phyloP scores from a whole-genome alignment of 2,113 vertebrate genomes.

The Eonycteris spelaea region DNA sequence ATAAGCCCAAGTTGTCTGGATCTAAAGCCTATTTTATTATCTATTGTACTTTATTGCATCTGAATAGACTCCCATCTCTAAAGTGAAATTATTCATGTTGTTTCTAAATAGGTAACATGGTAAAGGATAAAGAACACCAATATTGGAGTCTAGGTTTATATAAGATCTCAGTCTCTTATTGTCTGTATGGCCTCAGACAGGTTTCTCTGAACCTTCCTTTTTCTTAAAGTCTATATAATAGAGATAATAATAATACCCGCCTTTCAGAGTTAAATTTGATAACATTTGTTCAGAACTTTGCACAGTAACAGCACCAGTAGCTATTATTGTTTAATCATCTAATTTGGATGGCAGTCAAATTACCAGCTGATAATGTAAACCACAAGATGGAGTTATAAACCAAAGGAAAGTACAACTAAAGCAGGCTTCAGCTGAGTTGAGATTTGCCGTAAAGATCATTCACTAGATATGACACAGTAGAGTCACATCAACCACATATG shows the following conservation, averaged over 20 bases:
- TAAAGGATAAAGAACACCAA: background rate
- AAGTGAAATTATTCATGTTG: background rate
- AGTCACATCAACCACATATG: background rate
- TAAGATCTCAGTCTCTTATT: background rate
- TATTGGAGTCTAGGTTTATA: background rate
- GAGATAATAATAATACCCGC: background rate
- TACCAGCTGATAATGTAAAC: background rate
- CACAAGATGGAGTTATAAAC: background rate
- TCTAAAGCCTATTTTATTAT: background rate
- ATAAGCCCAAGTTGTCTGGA: background rate
- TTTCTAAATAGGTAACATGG: background rate
- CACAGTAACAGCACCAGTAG: background rate
- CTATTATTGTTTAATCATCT: conserved; percentile 26
- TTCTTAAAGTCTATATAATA: background rate
- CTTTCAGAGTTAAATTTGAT: background rate
- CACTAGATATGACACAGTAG: background rate
- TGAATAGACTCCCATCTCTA: background rate
- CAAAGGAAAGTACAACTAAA: conserved; percentile 14
- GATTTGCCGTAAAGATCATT: background rate
- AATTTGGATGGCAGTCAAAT: background rate
- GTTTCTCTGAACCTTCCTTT: background rate
- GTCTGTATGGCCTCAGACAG: background rate
- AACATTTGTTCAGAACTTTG: background rate
- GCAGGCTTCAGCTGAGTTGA: background rate
- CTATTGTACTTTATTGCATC: background rate